Conservation (phyloP, 1,140 invertebrate species). For the Ceratitis capitata region DNA sequence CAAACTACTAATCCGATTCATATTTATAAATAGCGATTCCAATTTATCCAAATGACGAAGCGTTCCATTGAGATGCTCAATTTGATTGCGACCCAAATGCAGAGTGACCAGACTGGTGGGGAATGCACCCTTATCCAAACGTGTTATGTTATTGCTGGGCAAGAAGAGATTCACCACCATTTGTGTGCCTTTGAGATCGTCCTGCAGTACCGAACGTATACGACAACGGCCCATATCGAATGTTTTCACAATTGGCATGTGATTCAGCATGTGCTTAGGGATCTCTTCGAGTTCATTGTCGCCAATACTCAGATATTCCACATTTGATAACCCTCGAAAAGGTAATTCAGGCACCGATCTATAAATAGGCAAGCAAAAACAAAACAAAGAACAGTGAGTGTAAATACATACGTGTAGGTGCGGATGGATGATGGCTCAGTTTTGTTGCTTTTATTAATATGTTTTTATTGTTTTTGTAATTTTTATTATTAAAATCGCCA, state of each 20-base stretch:
- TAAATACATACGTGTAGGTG: no score
- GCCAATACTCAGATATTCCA: conserved; percentile 77
- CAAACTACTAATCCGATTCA: conserved; percentile 76
- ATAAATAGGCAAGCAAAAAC: conserved; percentile 43
- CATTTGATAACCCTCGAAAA: conserved; percentile 75
- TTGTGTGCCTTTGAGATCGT: conserved; percentile 76
- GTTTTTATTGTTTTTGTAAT: not conserved
- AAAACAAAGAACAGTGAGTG: no score
- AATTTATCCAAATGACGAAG: conserved; percentile 75
- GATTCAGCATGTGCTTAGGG: conserved; percentile 75
- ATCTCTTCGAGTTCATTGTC: conserved; percentile 77
- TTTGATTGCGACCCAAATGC: conserved; percentile 77
- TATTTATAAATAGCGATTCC: conserved; percentile 80
- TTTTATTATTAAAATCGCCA: not conserved
- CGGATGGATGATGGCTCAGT: not conserved
- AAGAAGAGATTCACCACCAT: conserved; percentile 75
- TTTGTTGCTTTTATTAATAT: not conserved
- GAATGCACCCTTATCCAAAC: conserved; percentile 74
- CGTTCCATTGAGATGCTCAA: conserved; percentile 78
- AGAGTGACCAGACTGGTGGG: conserved; percentile 73
- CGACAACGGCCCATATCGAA: conserved; percentile 77
- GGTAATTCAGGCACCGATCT: conserved; percentile 75
- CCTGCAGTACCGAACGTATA: conserved; percentile 71
- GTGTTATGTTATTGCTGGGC: conserved; percentile 75
- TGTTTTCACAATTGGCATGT: conserved; percentile 76